Percentiles rank a stretch among this genome's conserved stretches.
phyloP scores from a whole-genome alignment of 2,888 invertebrate species.

The Boloria euphrosyne region DNA sequence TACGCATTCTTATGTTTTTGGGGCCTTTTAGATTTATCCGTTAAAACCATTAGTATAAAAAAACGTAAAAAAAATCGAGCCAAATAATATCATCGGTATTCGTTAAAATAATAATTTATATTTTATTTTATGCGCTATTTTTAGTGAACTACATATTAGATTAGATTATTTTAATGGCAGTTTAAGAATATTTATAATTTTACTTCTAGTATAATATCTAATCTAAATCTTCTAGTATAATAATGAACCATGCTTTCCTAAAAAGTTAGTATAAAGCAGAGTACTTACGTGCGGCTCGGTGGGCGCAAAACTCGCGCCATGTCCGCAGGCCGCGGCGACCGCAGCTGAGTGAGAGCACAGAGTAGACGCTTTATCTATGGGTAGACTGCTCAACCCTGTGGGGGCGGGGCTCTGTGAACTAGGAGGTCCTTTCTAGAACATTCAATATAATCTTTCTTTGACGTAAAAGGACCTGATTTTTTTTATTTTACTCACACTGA shows the following conservation, averaged over 20 bases:
- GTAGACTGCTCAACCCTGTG: slow-evolving; percentile 29
- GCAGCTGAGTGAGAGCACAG: slow-evolving; percentile 55
- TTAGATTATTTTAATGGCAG: too few species aligned
- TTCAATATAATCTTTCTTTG: slow-evolving; percentile 11
- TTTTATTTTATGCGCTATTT: too few species aligned
- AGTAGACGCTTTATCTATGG: slow-evolving; percentile 29
- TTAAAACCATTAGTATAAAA: too few species aligned
- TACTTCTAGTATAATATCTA: too few species aligned
- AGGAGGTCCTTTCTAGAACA: slow-evolving; percentile 13
- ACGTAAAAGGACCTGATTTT: slow-evolving; percentile 1
- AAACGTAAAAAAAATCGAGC: too few species aligned
- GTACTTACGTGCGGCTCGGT: slow-evolving; percentile 76
- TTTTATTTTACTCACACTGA: slow-evolving; percentile 11
- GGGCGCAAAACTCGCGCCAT: slow-evolving; percentile 74
- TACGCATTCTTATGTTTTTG: too few species aligned
- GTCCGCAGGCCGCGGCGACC: slow-evolving; percentile 72
- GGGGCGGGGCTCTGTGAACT: slow-evolving; percentile 16
- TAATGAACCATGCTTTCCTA: not conserved
- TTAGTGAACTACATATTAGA: too few species aligned
- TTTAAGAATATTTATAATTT: too few species aligned
- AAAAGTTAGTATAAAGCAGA: slow-evolving; percentile 20
- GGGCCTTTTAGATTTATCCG: too few species aligned
- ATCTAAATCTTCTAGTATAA: too few species aligned
- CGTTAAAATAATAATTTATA: too few species aligned
- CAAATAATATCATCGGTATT: too few species aligned